Conservation (phyloP, 2,797 vertebrate genomes). For the Cossypha caffra region DNA sequence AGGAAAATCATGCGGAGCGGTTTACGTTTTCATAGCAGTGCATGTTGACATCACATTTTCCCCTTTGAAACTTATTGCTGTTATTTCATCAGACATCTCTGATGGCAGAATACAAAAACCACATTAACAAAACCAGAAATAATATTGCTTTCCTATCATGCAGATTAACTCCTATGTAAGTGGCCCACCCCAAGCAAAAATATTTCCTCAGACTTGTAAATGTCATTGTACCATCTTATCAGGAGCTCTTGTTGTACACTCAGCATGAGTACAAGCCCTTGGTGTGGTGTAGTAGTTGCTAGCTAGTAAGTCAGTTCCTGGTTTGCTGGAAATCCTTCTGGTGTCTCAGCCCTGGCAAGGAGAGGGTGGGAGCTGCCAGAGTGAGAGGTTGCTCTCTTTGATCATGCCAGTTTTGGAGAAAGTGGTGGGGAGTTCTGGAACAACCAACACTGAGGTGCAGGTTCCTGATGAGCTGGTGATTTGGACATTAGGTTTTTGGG, state of each 20-base stretch:
- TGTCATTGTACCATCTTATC: accelerated
- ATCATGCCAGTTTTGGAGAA: neutral
- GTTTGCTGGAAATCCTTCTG: neutral
- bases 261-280: neutral
- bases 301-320: neutral
- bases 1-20: neutral
- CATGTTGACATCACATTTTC: neutral
- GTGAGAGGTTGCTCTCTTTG: neutral
- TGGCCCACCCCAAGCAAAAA: neutral
- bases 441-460: neutral
- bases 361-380: neutral
- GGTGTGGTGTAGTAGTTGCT: neutral
- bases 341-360: neutral
- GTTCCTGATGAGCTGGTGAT: neutral
- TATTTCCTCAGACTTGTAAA: neutral
- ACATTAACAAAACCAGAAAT: neutral
- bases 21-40: neutral
- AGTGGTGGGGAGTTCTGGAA: neutral
- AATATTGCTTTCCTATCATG: neutral
- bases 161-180: neutral
- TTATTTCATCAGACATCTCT: neutral
- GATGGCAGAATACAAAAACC: neutral
- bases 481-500: neutral
- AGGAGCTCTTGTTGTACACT: neutral
- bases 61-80: neutral